Evolutionary conservation across 1,140 invertebrate species (phyloP), one percentile per base, ranked within the genome.

Genomic region (Zaprionus kolodkinae): DNA sequence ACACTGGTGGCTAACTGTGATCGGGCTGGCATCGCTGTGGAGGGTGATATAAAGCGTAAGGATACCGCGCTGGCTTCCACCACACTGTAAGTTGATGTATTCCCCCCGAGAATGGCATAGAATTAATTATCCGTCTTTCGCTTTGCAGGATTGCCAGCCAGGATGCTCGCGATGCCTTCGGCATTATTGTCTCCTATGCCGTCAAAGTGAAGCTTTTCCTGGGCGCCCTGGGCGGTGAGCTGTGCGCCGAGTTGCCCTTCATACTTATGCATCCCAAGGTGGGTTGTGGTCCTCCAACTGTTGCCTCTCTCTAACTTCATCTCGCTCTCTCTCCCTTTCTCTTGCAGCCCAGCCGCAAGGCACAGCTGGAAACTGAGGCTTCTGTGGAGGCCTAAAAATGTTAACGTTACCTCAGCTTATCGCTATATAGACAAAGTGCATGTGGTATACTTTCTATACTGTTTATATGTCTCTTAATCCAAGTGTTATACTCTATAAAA

Each of bases 211-310:
- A 99, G 93, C 94, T 99, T 6, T 98, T 97, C 91, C 93, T 99
- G 70, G 98, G 98, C 25, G 97, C 98, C 57, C 94, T 99, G 38
- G 97, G 97, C 35, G 98, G 98, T 12, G 99, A 99, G 93, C 93
- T 99, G 10, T 95, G 96, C 13, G 98, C 99, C 3, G 99, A 99
- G 93, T 93, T 99, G 79, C 99, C 99, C 9, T 99, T 99, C 93
- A 97, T 99, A 50, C 93, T 99, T 48, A 99, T 99, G 96, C 97
- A 99, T 93, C 97, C 98, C 3, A 99, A 99, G 93, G 95, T 95
- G 84, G 27, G 27, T 30, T 30, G 6, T 30, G 27, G 27, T 30
- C 3, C 27, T 30, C 1, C 3, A 30, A 35, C 1, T n/a, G n/a
- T n/a, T n/a, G n/a, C n/a, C n/a, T n/a, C 36, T 21, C 3, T n/a